Evolutionary conservation across 2,797 vertebrate species (phyloP).

Genomic region (Lacerta viridis): DNA sequence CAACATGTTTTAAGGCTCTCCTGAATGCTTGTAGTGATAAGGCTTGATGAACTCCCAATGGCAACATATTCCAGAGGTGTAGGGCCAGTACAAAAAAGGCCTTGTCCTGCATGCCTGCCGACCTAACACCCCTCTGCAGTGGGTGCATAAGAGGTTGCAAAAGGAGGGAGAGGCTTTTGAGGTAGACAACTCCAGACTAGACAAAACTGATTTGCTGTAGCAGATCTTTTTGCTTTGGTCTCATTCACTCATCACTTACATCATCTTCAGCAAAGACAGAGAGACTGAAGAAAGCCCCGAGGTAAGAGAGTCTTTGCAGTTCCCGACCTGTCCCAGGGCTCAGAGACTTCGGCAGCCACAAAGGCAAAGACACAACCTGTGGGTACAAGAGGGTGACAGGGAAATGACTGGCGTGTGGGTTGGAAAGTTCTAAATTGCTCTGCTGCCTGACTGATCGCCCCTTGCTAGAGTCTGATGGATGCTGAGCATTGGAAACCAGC

Average conservation of each 20-base stretch:
- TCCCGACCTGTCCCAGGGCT: slow-evolving; percentile 95
- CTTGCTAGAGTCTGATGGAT: background rate
- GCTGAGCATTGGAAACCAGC: background rate
- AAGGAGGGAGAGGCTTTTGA: background rate
- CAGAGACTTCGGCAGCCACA: slow-evolving; percentile 95
- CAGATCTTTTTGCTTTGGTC: no score
- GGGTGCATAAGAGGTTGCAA: background rate
- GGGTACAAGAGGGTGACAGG: slow-evolving; percentile 26
- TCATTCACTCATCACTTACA: slow-evolving; percentile 81
- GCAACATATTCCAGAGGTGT: no score
- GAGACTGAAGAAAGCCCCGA: slow-evolving; percentile 95
- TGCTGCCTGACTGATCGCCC: background rate
- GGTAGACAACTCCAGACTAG: background rate
- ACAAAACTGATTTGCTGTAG: no score
- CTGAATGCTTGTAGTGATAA: no score
- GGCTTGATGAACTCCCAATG: no score
- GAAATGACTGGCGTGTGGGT: background rate
- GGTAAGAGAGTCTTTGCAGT: slow-evolving; percentile 94
- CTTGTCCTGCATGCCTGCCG: background rate
- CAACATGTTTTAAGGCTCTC: no score
- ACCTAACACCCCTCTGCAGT: background rate
- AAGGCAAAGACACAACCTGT: slow-evolving; percentile 90
- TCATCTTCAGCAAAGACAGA: slow-evolving; percentile 98
- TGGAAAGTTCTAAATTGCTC: background rate
- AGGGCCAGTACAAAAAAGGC: no score